A percentile compares a stretch with the other conserved stretches of the same genome.
Evolutionary conservation across 1,140 invertebrate species (phyloP).

Genomic region (Acromyrmex heyeri): DNA sequence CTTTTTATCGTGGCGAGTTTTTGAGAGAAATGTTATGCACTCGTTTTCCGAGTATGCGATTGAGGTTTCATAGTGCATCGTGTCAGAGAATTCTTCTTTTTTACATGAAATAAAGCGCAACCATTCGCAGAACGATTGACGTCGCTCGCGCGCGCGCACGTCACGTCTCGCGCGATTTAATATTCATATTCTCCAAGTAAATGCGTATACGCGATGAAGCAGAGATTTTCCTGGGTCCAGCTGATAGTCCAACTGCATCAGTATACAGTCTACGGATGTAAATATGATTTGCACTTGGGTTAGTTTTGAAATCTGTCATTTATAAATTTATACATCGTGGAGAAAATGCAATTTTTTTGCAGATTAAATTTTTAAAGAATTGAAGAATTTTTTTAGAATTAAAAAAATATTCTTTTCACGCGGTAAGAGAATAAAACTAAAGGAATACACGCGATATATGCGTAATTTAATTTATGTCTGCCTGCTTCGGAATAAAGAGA

Average conservation of each 20-base stretch:
- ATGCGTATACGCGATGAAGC: neutral
- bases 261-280: neutral
- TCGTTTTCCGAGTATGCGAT: conserved; percentile 34
- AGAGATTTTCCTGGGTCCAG: too few relatives aligned
- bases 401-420: neutral
- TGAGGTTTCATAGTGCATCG: conserved; percentile 65
- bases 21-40: conserved; percentile 42
- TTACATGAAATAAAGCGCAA: conserved; percentile 68
- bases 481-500: conserved; percentile 14
- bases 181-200: conserved; percentile 13
- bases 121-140: conserved; percentile 53
- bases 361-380: neutral
- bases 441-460: neutral
- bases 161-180: conserved; percentile 56
- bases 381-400: too few relatives aligned
- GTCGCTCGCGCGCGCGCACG: conserved; percentile 63
- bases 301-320: neutral
- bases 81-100: conserved; percentile 58
- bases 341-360: neutral
- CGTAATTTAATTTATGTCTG: neutral
- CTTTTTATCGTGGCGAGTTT: conserved; percentile 66
- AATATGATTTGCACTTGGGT: neutral
- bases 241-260: neutral
- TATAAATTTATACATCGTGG: neutral
- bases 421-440: neutral